phyloP scores from a whole-genome alignment of 2,797 vertebrate genomes.

The Chloroceryle amazona region DNA sequence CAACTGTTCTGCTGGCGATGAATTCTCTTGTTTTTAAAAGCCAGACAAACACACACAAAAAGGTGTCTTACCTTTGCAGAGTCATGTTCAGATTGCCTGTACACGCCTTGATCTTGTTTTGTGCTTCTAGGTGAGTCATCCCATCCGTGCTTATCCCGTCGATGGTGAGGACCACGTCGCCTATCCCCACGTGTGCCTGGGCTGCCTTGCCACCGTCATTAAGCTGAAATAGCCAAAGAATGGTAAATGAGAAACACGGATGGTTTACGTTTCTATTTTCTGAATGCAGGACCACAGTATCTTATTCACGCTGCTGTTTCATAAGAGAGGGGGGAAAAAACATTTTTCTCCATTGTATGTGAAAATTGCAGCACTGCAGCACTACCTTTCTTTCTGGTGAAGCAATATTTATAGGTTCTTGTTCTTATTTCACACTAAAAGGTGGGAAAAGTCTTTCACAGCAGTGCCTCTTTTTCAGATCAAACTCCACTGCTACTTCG shows the following conservation, averaged over 20 bases:
- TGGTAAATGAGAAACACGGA: not conserved
- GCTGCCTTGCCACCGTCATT: constrained; percentile 94
- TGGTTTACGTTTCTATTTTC: not conserved
- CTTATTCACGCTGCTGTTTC: not conserved
- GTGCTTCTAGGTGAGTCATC: constrained; percentile 98
- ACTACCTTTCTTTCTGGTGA: not conserved
- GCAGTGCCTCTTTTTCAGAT: not conserved
- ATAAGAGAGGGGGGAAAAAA: not conserved
- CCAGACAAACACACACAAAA: not conserved
- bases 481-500: not conserved
- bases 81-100: constrained; percentile 90
- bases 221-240: constrained; percentile 84
- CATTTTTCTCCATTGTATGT: not conserved
- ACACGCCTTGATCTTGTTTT: constrained; percentile 99
- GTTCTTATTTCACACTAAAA: not conserved
- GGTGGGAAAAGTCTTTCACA: not conserved
- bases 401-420: not conserved
- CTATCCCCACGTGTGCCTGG: constrained; percentile 89
- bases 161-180: constrained; percentile 93
- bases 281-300: not conserved
- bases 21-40: not conserved
- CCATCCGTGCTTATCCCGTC: constrained; percentile 91
- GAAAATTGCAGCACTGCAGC: not conserved
- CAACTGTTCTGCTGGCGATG: not conserved
- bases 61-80: constrained; percentile 90